phyloP scores from a whole-genome alignment of 2,113 vertebrate genomes.

The Phalacrocorax aristotelis region DNA sequence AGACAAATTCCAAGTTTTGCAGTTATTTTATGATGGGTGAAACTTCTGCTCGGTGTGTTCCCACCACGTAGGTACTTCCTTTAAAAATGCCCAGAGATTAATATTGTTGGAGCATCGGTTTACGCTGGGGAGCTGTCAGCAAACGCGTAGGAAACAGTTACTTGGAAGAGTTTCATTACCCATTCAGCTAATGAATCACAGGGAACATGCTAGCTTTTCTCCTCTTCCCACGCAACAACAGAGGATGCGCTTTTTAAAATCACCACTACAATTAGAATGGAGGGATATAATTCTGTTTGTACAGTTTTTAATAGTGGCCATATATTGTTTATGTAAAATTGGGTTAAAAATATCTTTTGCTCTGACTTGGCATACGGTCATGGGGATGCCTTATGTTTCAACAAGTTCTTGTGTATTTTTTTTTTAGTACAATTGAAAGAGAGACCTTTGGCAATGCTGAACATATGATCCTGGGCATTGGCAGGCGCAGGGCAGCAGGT shows the following conservation, averaged over 20 bases:
- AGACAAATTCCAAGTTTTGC: background rate
- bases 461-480: background rate
- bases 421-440: background rate
- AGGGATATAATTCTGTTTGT: background rate
- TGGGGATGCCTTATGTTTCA: background rate
- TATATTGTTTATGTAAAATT: background rate
- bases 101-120: background rate
- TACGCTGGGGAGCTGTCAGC: background rate
- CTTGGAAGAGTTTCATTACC: conserved; percentile 8
- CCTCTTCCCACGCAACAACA: background rate
- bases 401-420: background rate
- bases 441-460: background rate
- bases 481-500: background rate
- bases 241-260: conserved; percentile 23
- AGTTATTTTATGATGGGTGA: background rate
- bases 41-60: background rate
- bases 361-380: background rate
- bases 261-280: background rate
- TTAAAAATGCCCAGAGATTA: background rate
- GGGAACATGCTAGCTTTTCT: background rate
- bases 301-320: background rate
- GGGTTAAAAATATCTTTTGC: background rate
- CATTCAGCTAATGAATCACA: conserved; percentile 14
- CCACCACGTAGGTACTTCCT: background rate
- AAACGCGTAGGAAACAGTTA: background rate